Evolutionary conservation across 2,113 vertebrate species (phyloP).

Genomic region (Callospermophilus lateralis): DNA sequence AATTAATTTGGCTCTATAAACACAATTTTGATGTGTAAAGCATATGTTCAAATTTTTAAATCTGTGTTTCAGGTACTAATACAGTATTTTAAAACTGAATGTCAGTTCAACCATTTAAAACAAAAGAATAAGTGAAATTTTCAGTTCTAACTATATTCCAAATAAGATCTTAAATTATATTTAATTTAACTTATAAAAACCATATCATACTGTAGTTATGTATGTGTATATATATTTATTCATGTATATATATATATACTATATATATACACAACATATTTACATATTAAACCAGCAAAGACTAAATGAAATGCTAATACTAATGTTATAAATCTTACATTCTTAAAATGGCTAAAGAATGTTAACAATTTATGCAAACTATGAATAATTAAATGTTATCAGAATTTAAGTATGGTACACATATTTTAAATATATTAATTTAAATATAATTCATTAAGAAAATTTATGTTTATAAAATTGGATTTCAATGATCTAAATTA

Average conservation of each 20-base stretch:
- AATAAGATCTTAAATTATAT: constrained; percentile 60
- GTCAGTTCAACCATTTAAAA: constrained; percentile 51
- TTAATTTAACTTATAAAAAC: constrained; percentile 59
- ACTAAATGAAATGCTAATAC: constrained; percentile 56
- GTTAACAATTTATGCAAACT: constrained; percentile 42
- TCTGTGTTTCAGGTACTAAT: constrained; percentile 66
- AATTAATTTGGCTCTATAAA: constrained; percentile 66
- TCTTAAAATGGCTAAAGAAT: constrained; percentile 50
- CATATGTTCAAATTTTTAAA: constrained; percentile 67
- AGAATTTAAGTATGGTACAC: constrained; percentile 49
- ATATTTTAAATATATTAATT: constrained; percentile 63
- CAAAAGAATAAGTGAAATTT: background rate
- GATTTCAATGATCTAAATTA: constrained; percentile 50
- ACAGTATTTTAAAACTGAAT: constrained; percentile 61
- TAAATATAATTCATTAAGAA: constrained; percentile 40
- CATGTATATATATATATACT: too few relatives aligned
- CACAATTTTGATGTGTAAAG: constrained; percentile 55
- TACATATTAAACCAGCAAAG: constrained; percentile 31
- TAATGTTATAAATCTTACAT: constrained; percentile 61
- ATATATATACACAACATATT: background rate
- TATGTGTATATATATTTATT: background rate
- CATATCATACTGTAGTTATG: background rate
- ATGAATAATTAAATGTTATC: constrained; percentile 39
- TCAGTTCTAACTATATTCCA: constrained; percentile 41
- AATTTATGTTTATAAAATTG: constrained; percentile 46